Base-by-base conservation (phyloP, 2,888 invertebrate species). In the Latheticus oryzae region DNA sequence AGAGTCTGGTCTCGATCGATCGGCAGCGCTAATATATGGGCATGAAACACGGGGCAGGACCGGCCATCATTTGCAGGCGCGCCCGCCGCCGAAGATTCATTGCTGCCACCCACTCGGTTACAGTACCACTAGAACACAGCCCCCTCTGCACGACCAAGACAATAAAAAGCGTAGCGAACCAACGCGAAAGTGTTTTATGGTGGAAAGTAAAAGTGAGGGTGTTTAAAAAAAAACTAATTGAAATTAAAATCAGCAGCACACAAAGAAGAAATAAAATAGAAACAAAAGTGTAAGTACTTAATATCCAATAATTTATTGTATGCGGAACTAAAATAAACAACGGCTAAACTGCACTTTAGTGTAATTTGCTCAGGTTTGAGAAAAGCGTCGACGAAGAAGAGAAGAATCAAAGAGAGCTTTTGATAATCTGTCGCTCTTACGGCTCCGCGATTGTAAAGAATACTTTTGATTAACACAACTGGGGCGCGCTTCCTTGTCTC, bases 51-150 rank as follows among this genome's bases (percentile, higher is more conserved):
- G 66, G 72, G 69, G 68, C 69, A 67, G 70, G 62, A 66, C 70
- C 68, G 71, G 68, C 73, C 70, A 73, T 74, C 74, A 73, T 73
- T 73, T 72, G 73, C 74, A 75, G 73, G 69, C 60, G 60, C 55
- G 50, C 43, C 59, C 60, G 50, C 55, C 56, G 32, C 45, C 52
- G 60, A 60, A 60, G 60, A 60, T 60, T 60, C 60, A 60, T 60
- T 60, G 56, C 60, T 28, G 54, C 60, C 51, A 52, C 54, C 59
- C 43, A 50, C 38, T 51, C 58, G 60, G 62, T 58, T 59, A 63
- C 61, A 61, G 55, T 58, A 54, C 62, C 53, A 58, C 47, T 40
- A 52, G 40, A 56, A 57, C 56, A 55, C 47, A 43, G 37, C 47
- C 19, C 15, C 17, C 21, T 24, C 30, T 15, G 16, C 40, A 3